Percentiles rank a stretch among this genome's conserved stretches.
phyloP scores from a whole-genome alignment of 1,140 invertebrate genomes.

The Drosophila melanica region DNA sequence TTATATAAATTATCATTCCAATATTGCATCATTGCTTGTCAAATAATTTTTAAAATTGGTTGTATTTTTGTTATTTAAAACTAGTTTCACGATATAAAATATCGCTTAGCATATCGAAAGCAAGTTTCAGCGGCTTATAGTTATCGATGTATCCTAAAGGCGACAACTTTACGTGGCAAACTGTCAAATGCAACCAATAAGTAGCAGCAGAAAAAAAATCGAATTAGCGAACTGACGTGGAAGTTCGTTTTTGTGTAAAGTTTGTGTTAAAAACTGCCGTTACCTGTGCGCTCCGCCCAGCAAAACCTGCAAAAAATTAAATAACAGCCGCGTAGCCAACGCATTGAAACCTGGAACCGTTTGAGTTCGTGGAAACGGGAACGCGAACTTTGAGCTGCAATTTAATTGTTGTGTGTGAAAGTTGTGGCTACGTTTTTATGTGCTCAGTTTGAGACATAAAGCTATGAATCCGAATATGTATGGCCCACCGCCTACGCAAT shows the following conservation, averaged over 20 bases:
- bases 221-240: slow-evolving; percentile 82
- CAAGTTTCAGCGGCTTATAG: background rate
- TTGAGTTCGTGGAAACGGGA: slow-evolving; percentile 36
- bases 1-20: too few relatives aligned
- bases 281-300: slow-evolving; percentile 37
- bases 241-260: slow-evolving; percentile 69
- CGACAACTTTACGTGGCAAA: slow-evolving; percentile 77
- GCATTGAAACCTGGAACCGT: slow-evolving; percentile 23
- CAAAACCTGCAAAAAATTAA: slow-evolving; percentile 30
- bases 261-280: slow-evolving; percentile 57
- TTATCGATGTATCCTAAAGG: slow-evolving; percentile 34
- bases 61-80: background rate
- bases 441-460: slow-evolving; percentile 27
- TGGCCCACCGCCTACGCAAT: slow-evolving; percentile 70
- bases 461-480: slow-evolving; percentile 75
- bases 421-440: slow-evolving; percentile 57
- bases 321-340: slow-evolving; percentile 12
- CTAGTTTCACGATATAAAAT: background rate
- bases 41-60: too few relatives aligned
- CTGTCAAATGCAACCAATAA: slow-evolving; percentile 67
- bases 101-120: slow-evolving; percentile 19
- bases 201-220: slow-evolving; percentile 64
- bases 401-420: slow-evolving; percentile 58
- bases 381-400: slow-evolving; percentile 72
- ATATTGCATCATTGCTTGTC: too few relatives aligned